phyloP scores from a whole-genome alignment of 2,113 vertebrate genomes.

The Burhinus bistriatus region DNA sequence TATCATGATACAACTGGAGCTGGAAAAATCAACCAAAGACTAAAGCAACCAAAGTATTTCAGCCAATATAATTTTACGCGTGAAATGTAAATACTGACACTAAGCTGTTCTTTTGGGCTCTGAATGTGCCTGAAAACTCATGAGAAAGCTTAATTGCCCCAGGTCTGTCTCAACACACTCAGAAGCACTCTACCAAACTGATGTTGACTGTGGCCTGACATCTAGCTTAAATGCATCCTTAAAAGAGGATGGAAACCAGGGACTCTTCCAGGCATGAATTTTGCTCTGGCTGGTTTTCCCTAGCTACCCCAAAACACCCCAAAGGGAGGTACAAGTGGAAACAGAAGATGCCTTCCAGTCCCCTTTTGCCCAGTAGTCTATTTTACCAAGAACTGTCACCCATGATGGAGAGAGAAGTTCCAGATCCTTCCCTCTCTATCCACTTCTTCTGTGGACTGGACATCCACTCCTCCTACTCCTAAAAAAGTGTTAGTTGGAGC shows the following conservation, averaged over 20 bases:
- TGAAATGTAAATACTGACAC: background rate
- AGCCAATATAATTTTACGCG: background rate
- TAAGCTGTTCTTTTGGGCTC: background rate
- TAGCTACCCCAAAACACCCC: background rate
- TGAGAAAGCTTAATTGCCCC: background rate
- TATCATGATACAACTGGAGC: background rate
- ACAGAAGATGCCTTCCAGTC: background rate
- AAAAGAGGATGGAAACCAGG: background rate
- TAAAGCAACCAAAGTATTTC: background rate
- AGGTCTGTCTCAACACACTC: background rate
- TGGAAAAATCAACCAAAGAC: background rate
- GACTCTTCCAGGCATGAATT: background rate
- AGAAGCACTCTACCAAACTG: background rate
- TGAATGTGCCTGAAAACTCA: background rate
- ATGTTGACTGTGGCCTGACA: background rate
- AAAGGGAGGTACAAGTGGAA: background rate
- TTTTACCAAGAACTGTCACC: background rate
- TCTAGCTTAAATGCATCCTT: background rate
- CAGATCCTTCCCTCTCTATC: background rate
- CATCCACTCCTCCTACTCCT: background rate
- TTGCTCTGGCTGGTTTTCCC: background rate
- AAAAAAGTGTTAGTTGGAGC: background rate
- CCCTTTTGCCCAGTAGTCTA: background rate
- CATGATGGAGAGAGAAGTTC: background rate
- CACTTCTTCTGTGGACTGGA: background rate